Percentiles rank a stretch among this genome's conserved stretches.
Evolutionary conservation across 2,113 vertebrate genomes (phyloP).

Genomic region (Geococcyx californianus): DNA sequence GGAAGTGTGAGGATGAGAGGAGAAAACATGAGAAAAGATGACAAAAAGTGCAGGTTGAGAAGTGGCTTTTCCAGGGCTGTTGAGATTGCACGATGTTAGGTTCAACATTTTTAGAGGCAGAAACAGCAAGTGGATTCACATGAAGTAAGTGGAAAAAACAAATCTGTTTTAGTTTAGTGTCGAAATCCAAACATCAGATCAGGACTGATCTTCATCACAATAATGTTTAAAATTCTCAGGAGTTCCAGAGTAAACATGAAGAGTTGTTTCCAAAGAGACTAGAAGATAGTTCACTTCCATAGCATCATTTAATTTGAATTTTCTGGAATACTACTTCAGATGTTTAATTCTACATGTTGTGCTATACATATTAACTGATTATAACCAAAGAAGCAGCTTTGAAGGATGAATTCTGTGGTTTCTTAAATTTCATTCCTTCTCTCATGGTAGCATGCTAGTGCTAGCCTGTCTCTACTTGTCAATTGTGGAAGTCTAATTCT

Average conservation of each 20-base stretch:
- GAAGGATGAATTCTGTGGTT: not conserved
- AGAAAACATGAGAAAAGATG: not conserved
- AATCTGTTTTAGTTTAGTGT: not conserved
- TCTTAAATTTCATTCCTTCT: not conserved
- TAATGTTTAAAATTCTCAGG: not conserved
- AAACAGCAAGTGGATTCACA: not conserved
- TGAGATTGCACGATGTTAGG: not conserved
- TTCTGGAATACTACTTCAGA: not conserved
- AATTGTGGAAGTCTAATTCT: not conserved
- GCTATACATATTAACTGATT: not conserved
- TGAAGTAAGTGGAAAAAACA: not conserved
- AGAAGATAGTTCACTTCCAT: not conserved
- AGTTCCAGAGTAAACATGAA: not conserved
- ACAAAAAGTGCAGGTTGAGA: not conserved
- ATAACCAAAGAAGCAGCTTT: not conserved
- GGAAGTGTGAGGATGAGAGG: not conserved
- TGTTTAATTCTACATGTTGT: not conserved
- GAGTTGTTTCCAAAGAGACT: not conserved
- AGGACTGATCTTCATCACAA: not conserved
- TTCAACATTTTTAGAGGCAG: not conserved
- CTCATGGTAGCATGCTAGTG: not conserved
- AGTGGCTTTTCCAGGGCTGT: not conserved
- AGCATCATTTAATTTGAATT: not conserved
- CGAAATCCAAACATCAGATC: not conserved
- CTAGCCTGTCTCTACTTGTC: not conserved